Conservation (phyloP, 2,888 invertebrate genomes). For the Strigamia crassipes region DNA sequence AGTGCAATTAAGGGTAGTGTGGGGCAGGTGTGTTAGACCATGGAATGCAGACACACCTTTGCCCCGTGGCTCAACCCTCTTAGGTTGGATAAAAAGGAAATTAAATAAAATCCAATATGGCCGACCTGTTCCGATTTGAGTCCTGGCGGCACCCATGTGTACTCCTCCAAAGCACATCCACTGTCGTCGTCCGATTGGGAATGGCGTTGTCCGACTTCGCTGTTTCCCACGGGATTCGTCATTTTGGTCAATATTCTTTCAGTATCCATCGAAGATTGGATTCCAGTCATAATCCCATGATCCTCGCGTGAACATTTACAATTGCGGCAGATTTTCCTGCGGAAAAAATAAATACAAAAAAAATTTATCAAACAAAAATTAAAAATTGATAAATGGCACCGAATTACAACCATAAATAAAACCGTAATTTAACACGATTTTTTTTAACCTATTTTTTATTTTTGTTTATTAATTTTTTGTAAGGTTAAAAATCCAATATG, state of each 20-base stretch:
- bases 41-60: conserved; percentile 15
- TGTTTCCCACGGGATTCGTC: conserved; percentile 54
- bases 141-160: conserved; percentile 97
- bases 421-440: no score
- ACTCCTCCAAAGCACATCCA: conserved; percentile 96
- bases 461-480: no score
- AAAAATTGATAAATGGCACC: neutral
- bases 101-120: conserved; percentile 22
- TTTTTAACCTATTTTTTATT: conserved; percentile 10
- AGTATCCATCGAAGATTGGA: conserved; percentile 53
- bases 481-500: neutral
- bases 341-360: neutral
- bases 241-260: conserved; percentile 62
- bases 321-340: conserved; percentile 75
- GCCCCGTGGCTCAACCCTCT: conserved; percentile 25
- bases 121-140: conserved; percentile 92
- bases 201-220: conserved; percentile 75
- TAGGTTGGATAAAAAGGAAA: neutral
- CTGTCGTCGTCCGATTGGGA: conserved; percentile 97
- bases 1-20: conserved; percentile 34
- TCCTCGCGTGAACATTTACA: conserved; percentile 71
- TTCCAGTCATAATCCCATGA: conserved; percentile 57
- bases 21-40: conserved; percentile 1
- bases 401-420: neutral
- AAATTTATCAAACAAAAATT: neutral